These are phyloP conservation scores for Scomber scombrus DNA, from an alignment of 2,113 vertebrate genomes.

Conservation along the genomic window DNA sequence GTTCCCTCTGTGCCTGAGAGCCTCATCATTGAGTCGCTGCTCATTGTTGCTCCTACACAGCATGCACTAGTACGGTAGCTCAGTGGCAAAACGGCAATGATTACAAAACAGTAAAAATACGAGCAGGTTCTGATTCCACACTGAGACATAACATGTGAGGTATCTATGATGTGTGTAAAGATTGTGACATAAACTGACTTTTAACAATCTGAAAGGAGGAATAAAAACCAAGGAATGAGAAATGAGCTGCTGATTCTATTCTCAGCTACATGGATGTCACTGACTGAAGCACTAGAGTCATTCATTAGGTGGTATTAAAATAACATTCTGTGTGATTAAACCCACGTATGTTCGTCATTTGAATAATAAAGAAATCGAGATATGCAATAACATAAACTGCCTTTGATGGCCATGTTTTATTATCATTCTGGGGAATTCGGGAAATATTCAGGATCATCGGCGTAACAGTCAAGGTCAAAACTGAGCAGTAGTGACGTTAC, in stretches of 20 bases:
- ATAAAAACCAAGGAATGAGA: background rate
- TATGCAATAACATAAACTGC: background rate
- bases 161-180: background rate
- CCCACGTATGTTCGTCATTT: background rate
- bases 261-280: background rate
- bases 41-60: background rate
- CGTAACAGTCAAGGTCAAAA: conserved; percentile 57
- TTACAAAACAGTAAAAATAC: background rate
- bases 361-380: conserved; percentile 1
- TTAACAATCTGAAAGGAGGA: background rate
- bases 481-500: conserved; percentile 45
- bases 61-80: background rate
- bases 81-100: background rate
- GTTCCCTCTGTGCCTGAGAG: conserved; percentile 43
- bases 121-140: too few species aligned
- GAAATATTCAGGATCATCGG: conserved; percentile 3
- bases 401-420: background rate
- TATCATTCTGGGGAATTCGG: background rate
- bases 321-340: background rate
- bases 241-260: conserved; percentile 1
- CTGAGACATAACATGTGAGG: background rate
- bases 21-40: conserved; percentile 14
- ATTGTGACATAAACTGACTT: background rate
- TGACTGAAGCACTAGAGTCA: background rate
- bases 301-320: background rate